phyloP scores from a whole-genome alignment of 30 jellyfish, hydroid and myxozoan genomes.

The Morbakka virulenta region DNA sequence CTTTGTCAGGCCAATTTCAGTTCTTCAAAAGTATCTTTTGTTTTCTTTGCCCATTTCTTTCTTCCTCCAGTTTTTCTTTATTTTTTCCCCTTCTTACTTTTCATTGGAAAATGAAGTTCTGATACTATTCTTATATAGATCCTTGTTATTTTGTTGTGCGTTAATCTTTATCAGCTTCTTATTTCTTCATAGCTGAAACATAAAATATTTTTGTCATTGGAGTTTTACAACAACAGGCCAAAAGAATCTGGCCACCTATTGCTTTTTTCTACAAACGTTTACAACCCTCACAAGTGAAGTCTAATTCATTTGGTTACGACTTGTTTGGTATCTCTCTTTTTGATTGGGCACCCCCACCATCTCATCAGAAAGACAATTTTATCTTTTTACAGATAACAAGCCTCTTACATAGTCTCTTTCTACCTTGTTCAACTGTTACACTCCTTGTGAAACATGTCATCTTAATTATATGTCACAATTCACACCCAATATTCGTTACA shows the following conservation, averaged over 20 bases:
- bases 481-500: constrained; percentile 24
- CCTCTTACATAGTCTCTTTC: constrained; percentile 43
- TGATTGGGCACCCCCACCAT: too few species aligned
- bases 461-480: constrained; percentile 26
- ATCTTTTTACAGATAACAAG: constrained; percentile 29
- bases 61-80: too few species aligned
- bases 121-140: too few species aligned
- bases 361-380: constrained; percentile 32
- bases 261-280: constrained; percentile 2
- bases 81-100: too few species aligned
- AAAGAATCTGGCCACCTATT: constrained; percentile 34
- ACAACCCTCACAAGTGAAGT: neutral
- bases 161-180: too few species aligned
- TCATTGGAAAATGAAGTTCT: too few species aligned
- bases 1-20: too few species aligned
- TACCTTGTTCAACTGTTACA: neutral
- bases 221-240: constrained; percentile 13
- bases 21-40: too few species aligned
- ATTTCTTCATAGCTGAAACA: constrained; percentile 43
- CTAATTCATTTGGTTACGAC: constrained; percentile 17
- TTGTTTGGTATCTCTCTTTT: constrained; percentile 19
- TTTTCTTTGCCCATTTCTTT: too few species aligned
- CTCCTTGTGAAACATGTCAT: constrained; percentile 36
- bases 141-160: too few species aligned
- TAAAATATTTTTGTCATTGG: constrained; percentile 51